Evolutionary conservation across 2,113 vertebrate genomes (phyloP), one percentile per base, ranked within the genome.

Genomic region (Tragelaphus buxtoni): DNA sequence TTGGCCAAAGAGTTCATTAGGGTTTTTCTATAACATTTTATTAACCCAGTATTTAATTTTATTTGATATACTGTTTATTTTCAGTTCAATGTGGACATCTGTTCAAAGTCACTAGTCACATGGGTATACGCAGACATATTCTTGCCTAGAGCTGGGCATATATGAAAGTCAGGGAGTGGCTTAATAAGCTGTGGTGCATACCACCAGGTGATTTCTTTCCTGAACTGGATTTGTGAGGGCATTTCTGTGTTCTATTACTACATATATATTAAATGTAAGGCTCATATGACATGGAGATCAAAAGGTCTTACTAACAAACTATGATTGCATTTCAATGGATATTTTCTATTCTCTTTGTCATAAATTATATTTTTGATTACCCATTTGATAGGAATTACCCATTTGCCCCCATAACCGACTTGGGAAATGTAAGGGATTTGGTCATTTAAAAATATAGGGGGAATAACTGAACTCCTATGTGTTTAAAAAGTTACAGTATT

Each of bases 31-130:
- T 74, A 42, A 14, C 69, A 74, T 42, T 42, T 74, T 42, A 74
- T 74, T 72, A 72, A 72, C 65, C 1, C 9, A 11, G 6, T 49
- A 77, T 72, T 96, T 86, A 63, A 72, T 94, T 91, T 90, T 28
- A 65, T 95, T 96, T 82, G n/a, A 88, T 74, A 92, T 76, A 81
- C 53, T 72, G 11, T 85, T 11, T 76, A 53, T 94, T 79, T 95
- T 90, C 14, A 95, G 45, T 96, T 94, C 17, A 95, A 6, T 45
- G 49, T 10, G 92, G 80, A 92, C 42, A 88, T 84, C 53, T 93
- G 28, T 79, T 91, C 56, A 84, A 94, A 55, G 63, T 85, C 60
- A 85, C 28, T 58, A 47, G 39, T 83, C 47, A 58, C 42, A 32
- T 58, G 16, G 47, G 16, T 81, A 58, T 91, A 55, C 30, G 22